Base-by-base conservation (phyloP, 2,888 invertebrate genomes). In the Dilophus febrilis region DNA sequence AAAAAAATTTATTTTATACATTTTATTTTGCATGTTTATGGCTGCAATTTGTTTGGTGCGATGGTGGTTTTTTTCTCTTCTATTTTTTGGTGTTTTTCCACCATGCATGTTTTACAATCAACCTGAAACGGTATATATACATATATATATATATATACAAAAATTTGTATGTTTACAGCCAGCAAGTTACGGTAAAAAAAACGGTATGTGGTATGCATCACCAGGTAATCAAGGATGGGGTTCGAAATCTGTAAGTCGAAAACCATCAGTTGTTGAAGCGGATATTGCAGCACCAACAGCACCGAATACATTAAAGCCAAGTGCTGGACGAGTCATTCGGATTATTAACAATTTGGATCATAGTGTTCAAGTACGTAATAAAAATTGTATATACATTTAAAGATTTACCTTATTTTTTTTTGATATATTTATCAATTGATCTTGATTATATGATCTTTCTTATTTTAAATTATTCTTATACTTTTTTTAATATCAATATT, bases 311-410 rank as follows among this genome's bases (percentile, higher is more conserved):
- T 70, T 75, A 56, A 84, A 85, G 53, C 81, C 84, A 11, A 74
- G 79, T 50, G 83, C 85, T 44, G 83, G 87, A 37, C 70, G 86
- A 50, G 83, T 90, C 50, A 88, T 94, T 57, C 72, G 91, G 50
- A 87, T 94, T 56, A 85, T 92, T 56, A 92, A 92, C 64, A 90
- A 90, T 60, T 77, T 83, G 70, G 84, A 90, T 62, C 87, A 90
- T 59, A 81, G 86, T 30, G 82, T 87, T 51, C 86, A 87, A 75
- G 86, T 85, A 60, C 61, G 52, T 52, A 41, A 27, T 33, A 38
- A 13, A 13, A 19, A 35, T 34, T 28, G 22, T 18, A 14, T 41
- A n/a, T n/a, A n/a, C n/a, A n/a, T n/a, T n/a, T n/a, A n/a, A n/a
- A n/a, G n/a, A n/a, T n/a, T n/a, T n/a, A n/a, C n/a, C n/a, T n/a